Percentiles rank a stretch among this genome's conserved stretches.
phyloP scores from a whole-genome alignment of 1,140 invertebrate species.

The Manduca sexta region DNA sequence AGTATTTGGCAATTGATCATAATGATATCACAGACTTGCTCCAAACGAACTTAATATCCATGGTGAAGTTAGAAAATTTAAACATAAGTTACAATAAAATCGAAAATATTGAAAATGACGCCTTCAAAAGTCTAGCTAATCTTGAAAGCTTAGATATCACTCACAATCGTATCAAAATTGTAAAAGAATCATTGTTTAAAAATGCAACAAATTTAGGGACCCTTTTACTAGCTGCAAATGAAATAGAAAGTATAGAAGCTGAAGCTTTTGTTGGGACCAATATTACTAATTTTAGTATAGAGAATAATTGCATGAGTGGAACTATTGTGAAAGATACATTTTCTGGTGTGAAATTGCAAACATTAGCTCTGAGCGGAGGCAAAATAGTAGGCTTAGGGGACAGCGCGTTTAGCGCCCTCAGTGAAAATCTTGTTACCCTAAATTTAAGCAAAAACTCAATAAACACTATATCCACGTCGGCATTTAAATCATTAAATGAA shows the following conservation, averaged over 20 bases:
- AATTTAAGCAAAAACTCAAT: neutral
- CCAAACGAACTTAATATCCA: neutral
- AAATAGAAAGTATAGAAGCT: neutral
- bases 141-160: neutral
- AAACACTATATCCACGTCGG: neutral
- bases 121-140: neutral
- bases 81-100: conserved; percentile 1
- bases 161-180: neutral
- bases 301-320: conserved; percentile 1
- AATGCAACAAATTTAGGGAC: neutral
- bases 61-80: neutral
- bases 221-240: neutral
- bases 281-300: neutral
- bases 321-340: neutral
- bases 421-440: neutral
- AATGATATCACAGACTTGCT: neutral
- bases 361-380: neutral
- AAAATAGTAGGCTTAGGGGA: neutral
- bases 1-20: neutral
- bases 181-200: neutral
- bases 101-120: neutral
- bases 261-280: neutral
- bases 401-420: neutral
- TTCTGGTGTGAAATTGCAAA: neutral
- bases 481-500: neutral